Evolutionary conservation across 1,140 invertebrate species (phyloP), one percentile per base, ranked within the genome.

Genomic region (Drosophila ogumai): DNA sequence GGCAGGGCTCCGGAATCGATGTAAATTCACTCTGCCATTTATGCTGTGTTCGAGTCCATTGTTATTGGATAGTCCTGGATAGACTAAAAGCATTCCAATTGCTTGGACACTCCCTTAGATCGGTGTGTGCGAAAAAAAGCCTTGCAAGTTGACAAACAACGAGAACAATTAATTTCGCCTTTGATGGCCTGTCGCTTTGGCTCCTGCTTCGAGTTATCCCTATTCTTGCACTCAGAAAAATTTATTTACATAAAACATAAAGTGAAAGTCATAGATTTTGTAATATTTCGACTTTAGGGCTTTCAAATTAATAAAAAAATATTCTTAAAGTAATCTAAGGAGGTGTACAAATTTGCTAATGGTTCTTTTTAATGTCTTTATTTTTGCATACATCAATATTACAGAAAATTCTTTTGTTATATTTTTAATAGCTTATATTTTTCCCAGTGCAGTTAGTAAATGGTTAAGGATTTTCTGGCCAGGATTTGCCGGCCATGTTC

Each of bases 91-190:
- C 66, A n/a, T 36, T 34, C 28, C 36, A 46, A n/a, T 57, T 19
- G 32, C 36, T 66, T 68, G 19, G 19, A 28, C 61, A 34, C 36
- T 28, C 34, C 47, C 17, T 5, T 19, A 6, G 25, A 32, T 9
- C 25, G 36, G 17, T 3, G 1, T 5, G 12, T 10, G 12, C 25
- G 10, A 10, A 75, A 75, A 71, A 75, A 60, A 50, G 38, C 19
- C 69, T 60, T 13, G 44, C 44, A 72, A 43, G 69, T 49, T 43
- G 60, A 54, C 44, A 72, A 73, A 79, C 80, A 69, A 61, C 50
- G 50, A 63, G 71, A 69, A 72, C 82, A 87, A 86, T 86, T 87
- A 82, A 72, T 87, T 86, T 87, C 49, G 46, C 44, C 84, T 76
- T 82, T 87, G 82, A 87, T 52, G 65, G 66, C 28, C 36, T 22